phyloP scores from a whole-genome alignment of 2,888 invertebrate species.

The Silvanus unidentatus region DNA sequence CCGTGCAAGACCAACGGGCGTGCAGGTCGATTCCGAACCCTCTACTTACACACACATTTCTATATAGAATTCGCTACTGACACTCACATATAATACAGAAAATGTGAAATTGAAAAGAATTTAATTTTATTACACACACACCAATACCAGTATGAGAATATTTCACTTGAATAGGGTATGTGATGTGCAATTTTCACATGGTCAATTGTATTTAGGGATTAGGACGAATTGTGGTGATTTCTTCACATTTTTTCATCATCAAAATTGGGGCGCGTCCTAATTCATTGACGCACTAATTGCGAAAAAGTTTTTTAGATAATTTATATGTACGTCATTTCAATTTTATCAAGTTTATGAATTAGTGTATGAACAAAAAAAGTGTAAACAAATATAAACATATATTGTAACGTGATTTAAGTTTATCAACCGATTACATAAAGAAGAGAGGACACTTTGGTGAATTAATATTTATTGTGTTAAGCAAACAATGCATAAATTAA shows the following conservation, averaged over 20 bases:
- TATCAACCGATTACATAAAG: too few species aligned
- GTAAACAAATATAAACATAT: not conserved
- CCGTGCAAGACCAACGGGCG: not conserved
- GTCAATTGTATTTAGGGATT: too few species aligned
- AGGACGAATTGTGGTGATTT: too few species aligned
- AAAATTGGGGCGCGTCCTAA: too few species aligned
- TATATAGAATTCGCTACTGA: not conserved
- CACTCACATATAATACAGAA: conserved; percentile 3
- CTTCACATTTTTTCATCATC: too few species aligned
- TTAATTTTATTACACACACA: conserved; percentile 5
- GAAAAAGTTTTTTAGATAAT: too few species aligned
- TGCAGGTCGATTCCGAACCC: conserved; percentile 3
- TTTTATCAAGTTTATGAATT: not conserved
- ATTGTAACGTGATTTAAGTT: not conserved
- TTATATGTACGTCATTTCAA: not conserved
- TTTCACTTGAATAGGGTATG: conserved; percentile 1
- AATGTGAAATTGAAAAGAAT: conserved; percentile 6
- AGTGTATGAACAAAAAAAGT: not conserved
- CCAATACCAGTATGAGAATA: not conserved
- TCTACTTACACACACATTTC: not conserved
- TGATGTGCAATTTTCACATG: not conserved
- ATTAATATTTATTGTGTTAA: too few species aligned
- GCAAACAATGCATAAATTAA: not conserved
- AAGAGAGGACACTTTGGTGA: too few species aligned
- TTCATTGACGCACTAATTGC: too few species aligned